A percentile compares a stretch with the other conserved stretches of the same genome.
Evolutionary conservation across 30 jellyfish, hydroid and myxozoan genomes (phyloP).

Genomic region (Clytia hemisphaerica): DNA sequence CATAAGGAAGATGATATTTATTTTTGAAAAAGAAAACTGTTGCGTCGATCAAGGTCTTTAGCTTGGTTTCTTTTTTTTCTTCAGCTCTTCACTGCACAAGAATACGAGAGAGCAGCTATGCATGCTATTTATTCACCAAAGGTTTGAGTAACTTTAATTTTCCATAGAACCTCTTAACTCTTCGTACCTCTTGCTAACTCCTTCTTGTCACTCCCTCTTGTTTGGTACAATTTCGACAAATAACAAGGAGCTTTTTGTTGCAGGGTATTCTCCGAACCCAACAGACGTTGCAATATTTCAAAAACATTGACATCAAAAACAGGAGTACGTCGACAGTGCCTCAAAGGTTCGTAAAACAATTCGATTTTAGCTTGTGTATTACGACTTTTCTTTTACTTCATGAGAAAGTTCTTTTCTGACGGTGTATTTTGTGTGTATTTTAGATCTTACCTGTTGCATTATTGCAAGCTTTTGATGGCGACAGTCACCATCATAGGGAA

Average conservation of each 20-base stretch:
- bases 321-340: not conserved
- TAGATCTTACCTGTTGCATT: conserved; percentile 8
- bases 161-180: not conserved
- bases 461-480: conserved; percentile 7
- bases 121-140: conserved; percentile 10
- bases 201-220: no score
- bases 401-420: not conserved
- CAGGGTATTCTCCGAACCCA: conserved; percentile 12
- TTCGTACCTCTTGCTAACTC: no score
- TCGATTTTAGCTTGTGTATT: not conserved
- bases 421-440: not conserved
- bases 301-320: conserved; percentile 1
- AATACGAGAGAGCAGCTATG: not conserved
- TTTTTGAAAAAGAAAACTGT: no score
- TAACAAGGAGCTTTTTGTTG: not conserved
- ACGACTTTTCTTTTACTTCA: not conserved
- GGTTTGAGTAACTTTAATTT: not conserved
- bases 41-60: no score
- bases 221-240: no score
- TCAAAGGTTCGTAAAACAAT: not conserved
- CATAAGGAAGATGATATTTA: no score
- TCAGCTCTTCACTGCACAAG: conserved; percentile 7
- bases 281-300: conserved; percentile 6
- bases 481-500: not conserved
- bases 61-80: not conserved